Evolutionary conservation across 1,140 invertebrate genomes (phyloP), one percentile per base, ranked within the genome.

Genomic region (Penaeus indicus): DNA sequence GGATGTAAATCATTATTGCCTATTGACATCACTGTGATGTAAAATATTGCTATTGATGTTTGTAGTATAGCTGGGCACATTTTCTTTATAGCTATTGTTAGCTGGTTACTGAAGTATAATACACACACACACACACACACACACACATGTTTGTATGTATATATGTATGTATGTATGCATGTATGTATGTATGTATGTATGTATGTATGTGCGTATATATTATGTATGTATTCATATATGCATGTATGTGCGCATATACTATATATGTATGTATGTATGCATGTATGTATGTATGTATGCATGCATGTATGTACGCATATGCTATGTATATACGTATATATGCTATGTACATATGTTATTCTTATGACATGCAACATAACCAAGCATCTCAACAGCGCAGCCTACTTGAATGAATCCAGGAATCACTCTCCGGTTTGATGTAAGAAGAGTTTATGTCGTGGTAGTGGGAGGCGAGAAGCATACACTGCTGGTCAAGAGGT

Each of bases 381-480:
- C 54, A 16, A 54, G 10, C 54, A 54, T 8, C 54, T 54, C 54
- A 2, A 25, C 63, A 11, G 21, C 10, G 16, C n/a, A 19, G 81
- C 90, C 67, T 47, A 90, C 90, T 63, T 13, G 75, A 61, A 25
- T 88, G 83, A 11, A 88, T 72, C 21, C 21, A 81, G 1, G 86
- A 85, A 62, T 90, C 42, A 21, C 22, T 85, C 21, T 85, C 32
- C 0, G 86, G 47, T 38, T 80, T 42, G 7, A 88, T n/a, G 1
- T 82, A 63, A 22, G 86, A 79, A 2, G 27, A n/a, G 32, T 81
- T 78, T 11, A 90, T 72, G 3, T 85, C 90, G 21, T 81, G 25
- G 22, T 42, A 84, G 32, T 88, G 86, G 19, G 13, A n/a, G 21
- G 83, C 18, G 21, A 75, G 32, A n/a, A 88, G 54, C 54, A 85